Percentiles rank a stretch among this genome's conserved stretches.
phyloP scores from a whole-genome alignment of 1,140 invertebrate species.

The Aphelinus atriplicis region DNA sequence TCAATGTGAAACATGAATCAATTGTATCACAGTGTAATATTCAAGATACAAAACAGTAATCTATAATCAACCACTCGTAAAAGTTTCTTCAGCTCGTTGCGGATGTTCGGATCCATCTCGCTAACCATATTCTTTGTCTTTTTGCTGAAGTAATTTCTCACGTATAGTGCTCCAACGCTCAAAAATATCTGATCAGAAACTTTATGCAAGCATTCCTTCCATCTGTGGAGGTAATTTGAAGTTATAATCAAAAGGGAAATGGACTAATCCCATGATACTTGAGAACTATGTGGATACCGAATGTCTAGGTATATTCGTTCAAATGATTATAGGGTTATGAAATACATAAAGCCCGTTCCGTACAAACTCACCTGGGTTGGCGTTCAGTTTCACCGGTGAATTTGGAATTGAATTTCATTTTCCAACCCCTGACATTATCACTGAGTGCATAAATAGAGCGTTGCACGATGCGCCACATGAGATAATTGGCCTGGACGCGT shows the following conservation, averaged over 20 bases:
- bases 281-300: no score
- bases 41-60: not conserved
- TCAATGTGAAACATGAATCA: no score
- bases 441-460: slow-evolving; percentile 69
- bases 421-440: slow-evolving; percentile 66
- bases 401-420: slow-evolving; percentile 68
- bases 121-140: slow-evolving; percentile 77
- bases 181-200: slow-evolving; percentile 77
- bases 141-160: slow-evolving; percentile 77
- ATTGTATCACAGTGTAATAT: no score
- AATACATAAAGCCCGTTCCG: no score
- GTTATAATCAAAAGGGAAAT: no score
- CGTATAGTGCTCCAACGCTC: slow-evolving; percentile 79
- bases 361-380: no score
- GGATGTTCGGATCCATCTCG: slow-evolving; percentile 85
- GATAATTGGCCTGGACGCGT: slow-evolving; percentile 72
- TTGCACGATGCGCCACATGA: slow-evolving; percentile 70
- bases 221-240: slow-evolving; percentile 61
- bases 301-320: no score
- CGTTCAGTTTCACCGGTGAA: slow-evolving; percentile 61
- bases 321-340: no score
- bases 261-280: no score
- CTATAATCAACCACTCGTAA: slow-evolving; percentile 38
- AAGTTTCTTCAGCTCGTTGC: slow-evolving; percentile 67
- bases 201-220: slow-evolving; percentile 86